phyloP scores from a whole-genome alignment of 2,888 invertebrate species.

The Nephrotoma flavescens region DNA sequence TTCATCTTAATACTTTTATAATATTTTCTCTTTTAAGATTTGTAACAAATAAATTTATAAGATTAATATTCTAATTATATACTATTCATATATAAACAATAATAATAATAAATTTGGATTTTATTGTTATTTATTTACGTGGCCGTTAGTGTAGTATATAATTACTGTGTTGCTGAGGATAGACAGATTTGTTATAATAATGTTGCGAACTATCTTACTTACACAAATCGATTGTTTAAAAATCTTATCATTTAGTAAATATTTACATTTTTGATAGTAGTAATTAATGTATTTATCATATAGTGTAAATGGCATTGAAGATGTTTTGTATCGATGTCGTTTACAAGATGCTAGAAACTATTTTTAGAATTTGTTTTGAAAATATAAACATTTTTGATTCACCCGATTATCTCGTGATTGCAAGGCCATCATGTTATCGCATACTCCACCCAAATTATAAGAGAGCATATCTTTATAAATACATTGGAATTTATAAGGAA shows the following conservation, averaged over 20 bases:
- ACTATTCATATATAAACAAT: neutral
- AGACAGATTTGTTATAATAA: neutral
- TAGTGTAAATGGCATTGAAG: neutral
- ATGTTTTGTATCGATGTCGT: neutral
- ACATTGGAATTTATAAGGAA: too few relatives aligned
- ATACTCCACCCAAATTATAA: too few relatives aligned
- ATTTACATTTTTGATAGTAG: neutral
- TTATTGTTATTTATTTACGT: neutral
- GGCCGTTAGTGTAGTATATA: neutral
- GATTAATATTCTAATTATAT: neutral
- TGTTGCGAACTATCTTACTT: neutral
- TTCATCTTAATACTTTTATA: neutral
- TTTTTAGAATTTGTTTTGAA: neutral
- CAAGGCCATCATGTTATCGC: too few relatives aligned
- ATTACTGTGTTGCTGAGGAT: neutral
- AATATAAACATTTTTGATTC: too few relatives aligned
- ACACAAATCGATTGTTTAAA: neutral
- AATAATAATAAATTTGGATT: neutral
- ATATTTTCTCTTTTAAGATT: neutral
- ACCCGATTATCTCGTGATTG: too few relatives aligned
- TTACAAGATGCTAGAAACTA: neutral
- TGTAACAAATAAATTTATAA: neutral
- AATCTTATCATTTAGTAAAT: neutral
- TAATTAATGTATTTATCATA: too few relatives aligned
- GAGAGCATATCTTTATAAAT: too few relatives aligned